phyloP scores from a whole-genome alignment of 2,113 vertebrate genomes.

The Nansenia antarctica region DNA sequence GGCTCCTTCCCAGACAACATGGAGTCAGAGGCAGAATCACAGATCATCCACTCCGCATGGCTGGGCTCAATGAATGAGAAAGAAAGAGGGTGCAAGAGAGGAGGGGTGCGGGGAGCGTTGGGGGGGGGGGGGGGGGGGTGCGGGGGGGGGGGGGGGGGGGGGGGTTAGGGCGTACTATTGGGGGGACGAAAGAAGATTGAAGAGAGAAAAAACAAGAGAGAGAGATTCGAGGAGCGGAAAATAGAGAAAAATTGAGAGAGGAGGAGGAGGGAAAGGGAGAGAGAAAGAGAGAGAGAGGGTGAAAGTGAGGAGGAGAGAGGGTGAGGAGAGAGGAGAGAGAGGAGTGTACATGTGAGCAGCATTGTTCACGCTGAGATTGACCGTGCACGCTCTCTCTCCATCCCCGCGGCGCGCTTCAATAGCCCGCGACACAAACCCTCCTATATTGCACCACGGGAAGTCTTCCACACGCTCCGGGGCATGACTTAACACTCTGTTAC shows the following conservation, averaged over 20 bases:
- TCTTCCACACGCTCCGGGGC: conserved; percentile 21
- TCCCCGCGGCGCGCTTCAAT: conserved; percentile 30
- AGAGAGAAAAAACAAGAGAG: conserved; percentile 18
- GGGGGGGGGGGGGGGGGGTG: conserved; percentile 1
- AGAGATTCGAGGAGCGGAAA: background rate
- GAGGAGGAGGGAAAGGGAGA: background rate
- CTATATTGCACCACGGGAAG: conserved; percentile 34
- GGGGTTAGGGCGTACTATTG: no score
- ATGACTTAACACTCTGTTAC: conserved; percentile 41
- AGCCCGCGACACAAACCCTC: conserved; percentile 16
- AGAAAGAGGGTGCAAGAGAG: conserved; percentile 39
- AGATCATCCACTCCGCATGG: conserved; percentile 70
- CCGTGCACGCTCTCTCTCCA: conserved; percentile 34
- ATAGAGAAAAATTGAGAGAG: background rate
- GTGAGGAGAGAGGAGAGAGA: background rate
- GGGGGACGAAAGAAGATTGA: no score
- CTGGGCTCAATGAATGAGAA: conserved; percentile 67
- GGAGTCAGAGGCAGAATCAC: conserved; percentile 78
- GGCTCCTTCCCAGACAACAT: conserved; percentile 76
- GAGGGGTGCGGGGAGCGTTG: conserved; percentile 7
- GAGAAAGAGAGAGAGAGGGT: background rate
- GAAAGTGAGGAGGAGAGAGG: background rate
- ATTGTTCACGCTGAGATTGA: conserved; percentile 44
- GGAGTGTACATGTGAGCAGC: background rate
- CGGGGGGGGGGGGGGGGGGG: background rate